Conservation (phyloP, 2,797 vertebrate species). For the Astyanax mexicanus region DNA sequence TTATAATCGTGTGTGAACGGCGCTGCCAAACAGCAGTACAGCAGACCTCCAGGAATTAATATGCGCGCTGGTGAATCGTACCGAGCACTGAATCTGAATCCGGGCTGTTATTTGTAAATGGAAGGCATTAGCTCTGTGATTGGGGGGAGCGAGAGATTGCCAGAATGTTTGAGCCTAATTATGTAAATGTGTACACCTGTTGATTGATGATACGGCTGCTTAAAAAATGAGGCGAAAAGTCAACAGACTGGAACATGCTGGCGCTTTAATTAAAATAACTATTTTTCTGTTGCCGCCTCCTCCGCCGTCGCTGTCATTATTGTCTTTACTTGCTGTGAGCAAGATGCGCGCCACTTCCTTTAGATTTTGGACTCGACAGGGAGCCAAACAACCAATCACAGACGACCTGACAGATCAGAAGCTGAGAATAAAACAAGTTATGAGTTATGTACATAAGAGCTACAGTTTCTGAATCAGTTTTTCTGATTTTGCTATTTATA, state of each 20-base stretch:
- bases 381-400: constrained; percentile 6
- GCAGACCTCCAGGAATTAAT: no score
- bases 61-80: background rate
- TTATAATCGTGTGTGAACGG: no score
- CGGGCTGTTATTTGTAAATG: background rate
- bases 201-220: constrained; percentile 37
- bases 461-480: no score
- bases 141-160: background rate
- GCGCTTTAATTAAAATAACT: constrained; percentile 40
- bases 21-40: background rate
- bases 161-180: constrained; percentile 25
- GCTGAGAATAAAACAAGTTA: background rate
- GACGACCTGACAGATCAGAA: background rate
- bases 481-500: background rate
- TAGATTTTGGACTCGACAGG: background rate
- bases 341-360: background rate
- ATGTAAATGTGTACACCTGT: constrained; percentile 25
- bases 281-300: constrained; percentile 25
- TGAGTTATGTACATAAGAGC: background rate
- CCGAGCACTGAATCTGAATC: background rate
- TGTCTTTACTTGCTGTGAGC: constrained; percentile 7
- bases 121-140: background rate
- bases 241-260: constrained; percentile 24
- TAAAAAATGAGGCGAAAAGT: constrained; percentile 41
- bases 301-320: background rate